phyloP scores from a whole-genome alignment of 2,113 vertebrate species.

The Apodemus speciosus region DNA sequence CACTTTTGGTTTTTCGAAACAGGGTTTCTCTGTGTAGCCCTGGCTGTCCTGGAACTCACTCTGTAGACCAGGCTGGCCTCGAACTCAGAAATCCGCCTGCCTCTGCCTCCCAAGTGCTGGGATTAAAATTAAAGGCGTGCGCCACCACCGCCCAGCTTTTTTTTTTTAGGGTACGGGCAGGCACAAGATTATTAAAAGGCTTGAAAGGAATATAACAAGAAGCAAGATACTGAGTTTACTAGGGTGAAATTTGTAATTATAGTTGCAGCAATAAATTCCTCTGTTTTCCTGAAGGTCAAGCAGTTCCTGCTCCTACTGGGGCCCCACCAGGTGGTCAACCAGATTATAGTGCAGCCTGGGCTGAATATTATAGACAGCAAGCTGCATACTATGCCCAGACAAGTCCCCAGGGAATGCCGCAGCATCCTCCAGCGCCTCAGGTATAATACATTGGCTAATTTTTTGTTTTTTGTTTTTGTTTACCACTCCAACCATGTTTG shows the following conservation, averaged over 20 bases:
- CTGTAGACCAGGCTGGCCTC: no score
- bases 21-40: no score
- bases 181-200: slow-evolving; percentile 91
- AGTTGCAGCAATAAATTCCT: slow-evolving; percentile 69
- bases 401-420: slow-evolving; percentile 95
- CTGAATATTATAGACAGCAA: slow-evolving; percentile 98
- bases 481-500: slow-evolving; percentile 64
- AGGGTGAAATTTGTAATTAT: slow-evolving; percentile 32
- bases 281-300: slow-evolving; percentile 84
- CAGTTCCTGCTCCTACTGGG: slow-evolving; percentile 90
- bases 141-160: no score
- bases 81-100: no score
- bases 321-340: slow-evolving; percentile 95
- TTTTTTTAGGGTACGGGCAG: slow-evolving; percentile 87
- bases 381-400: slow-evolving; percentile 97
- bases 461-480: neutral
- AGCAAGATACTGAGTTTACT: slow-evolving; percentile 85
- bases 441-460: slow-evolving; percentile 86
- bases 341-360: slow-evolving; percentile 98
- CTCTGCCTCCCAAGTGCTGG: no score
- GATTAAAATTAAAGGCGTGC: no score
- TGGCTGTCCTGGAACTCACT: no score
- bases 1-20: no score
- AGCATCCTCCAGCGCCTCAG: slow-evolving; percentile 94
- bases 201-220: slow-evolving; percentile 91